phyloP scores from a whole-genome alignment of 23 tunicate genomes.

The Ciona savignyi region DNA sequence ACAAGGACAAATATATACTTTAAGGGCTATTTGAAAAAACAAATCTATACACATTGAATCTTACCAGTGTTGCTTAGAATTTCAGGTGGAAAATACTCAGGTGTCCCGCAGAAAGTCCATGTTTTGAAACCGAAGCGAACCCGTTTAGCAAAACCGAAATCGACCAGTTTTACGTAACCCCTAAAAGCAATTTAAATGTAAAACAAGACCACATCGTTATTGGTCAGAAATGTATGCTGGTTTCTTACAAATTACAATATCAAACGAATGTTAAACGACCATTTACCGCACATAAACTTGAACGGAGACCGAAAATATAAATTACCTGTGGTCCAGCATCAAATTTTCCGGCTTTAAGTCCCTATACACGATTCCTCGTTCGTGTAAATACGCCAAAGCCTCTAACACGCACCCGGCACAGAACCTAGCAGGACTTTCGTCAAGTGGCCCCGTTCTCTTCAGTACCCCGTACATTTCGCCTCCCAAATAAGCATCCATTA shows the following conservation, averaged over 20 bases:
- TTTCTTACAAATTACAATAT: too few relatives aligned
- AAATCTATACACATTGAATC: too few relatives aligned
- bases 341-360: constrained; percentile 95
- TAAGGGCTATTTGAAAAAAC: too few relatives aligned
- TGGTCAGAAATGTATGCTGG: too few relatives aligned
- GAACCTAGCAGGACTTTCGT: constrained; percentile 62
- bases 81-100: constrained; percentile 96
- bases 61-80: constrained; percentile 57
- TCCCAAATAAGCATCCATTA: constrained; percentile 96
- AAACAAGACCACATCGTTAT: too few relatives aligned
- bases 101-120: constrained; percentile 97
- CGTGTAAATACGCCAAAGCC: constrained; percentile 85
- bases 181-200: constrained; percentile 15
- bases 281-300: too few relatives aligned
- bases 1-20: too few relatives aligned
- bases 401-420: constrained; percentile 80
- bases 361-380: constrained; percentile 69
- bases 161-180: constrained; percentile 88
- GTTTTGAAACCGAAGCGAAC: constrained; percentile 59
- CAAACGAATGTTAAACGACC: too few relatives aligned
- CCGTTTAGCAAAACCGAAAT: constrained; percentile 91
- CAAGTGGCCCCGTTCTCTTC: constrained; percentile 66
- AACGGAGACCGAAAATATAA: too few relatives aligned
- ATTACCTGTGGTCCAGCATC: constrained; percentile 91
- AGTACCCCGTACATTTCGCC: constrained; percentile 75